Base-by-base conservation (phyloP, 2,888 invertebrate species). In the Uloborus plumipes region DNA sequence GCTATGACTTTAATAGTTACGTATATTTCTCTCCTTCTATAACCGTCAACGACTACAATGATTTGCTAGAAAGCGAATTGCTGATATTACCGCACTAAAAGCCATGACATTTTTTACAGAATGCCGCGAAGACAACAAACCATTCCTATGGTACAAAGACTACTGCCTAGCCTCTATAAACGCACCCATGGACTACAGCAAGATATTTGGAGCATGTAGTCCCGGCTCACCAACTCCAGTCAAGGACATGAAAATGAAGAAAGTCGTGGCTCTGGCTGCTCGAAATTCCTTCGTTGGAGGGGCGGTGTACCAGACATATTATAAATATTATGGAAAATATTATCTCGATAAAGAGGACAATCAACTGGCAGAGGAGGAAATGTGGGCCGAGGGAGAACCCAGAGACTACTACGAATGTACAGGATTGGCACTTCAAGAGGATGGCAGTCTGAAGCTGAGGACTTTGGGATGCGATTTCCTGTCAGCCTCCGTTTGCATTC, bases 131-230 rank as follows among this genome's bases (percentile, higher is more conserved):
- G 39, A 31, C 26, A n/a, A n/a, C 16, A 47, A 47, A n/a, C 49
- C 65, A 15, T 65, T 39, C 15, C 47, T 65, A 6, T n/a, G 15
- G 39, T 65, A 65, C n/a, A 47, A 47, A 6, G 16, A 26, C 18
- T 22, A 22, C 47, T 65, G 65, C 49, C 1, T 47, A n/a, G 65
- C 47, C 47, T 31, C 26, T 11, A 47, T 65, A 16, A 26, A 31
- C 49, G 65, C n/a, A 13, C 47, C 65, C n/a, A 18, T 65, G 65
- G 65, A 65, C 31, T 49, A 65, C 49, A n/a, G 47, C 47, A 47
- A 65, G 14, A 47, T 26, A 16, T n/a, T 18, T 7, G 65, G 65
- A 39, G 47, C 65, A 0, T 65, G 65, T 49, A 14, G n/a, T 7
- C 39, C 18, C 16, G 65, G 20, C 13, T 4, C 6, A 49, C 47